Conservation (phyloP, 2,797 vertebrate genomes). For the Columba guinea region DNA sequence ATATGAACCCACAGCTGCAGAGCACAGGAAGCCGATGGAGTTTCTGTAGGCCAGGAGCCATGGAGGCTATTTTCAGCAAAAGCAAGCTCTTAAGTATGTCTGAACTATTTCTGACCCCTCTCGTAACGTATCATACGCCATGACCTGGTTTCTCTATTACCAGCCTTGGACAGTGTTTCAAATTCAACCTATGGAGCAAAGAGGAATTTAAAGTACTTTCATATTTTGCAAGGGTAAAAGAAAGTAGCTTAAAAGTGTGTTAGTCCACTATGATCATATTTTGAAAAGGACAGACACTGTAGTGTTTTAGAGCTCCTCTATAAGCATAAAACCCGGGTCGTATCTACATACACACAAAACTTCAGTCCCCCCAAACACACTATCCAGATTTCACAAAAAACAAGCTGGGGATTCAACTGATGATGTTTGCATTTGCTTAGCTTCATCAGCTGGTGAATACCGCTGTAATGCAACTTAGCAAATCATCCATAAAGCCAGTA, state of each 20-base stretch:
- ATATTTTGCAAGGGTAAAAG: not conserved
- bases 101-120: conserved; percentile 68
- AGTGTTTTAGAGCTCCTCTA: not conserved
- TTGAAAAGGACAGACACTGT: not conserved
- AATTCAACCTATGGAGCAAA: conserved; percentile 20
- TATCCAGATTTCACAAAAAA: conserved; percentile 52
- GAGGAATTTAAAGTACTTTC: not conserved
- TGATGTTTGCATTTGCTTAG: conserved; percentile 64
- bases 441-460: conserved; percentile 67
- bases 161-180: conserved; percentile 5
- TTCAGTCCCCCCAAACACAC: not conserved
- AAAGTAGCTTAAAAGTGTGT: not conserved
- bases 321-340: not conserved
- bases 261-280: not conserved
- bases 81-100: conserved; percentile 64
- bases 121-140: not conserved
- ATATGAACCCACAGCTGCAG: conserved; percentile 63
- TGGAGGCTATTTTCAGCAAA: conserved; percentile 63
- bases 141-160: conserved; percentile 57
- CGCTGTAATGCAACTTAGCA: conserved; percentile 42
- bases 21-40: conserved; percentile 65
- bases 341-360: not conserved
- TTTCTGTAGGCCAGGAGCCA: conserved; percentile 67
- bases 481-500: conserved; percentile 63
- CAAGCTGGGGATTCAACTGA: conserved; percentile 59